Base-by-base conservation (phyloP, 2,113 vertebrate genomes). In the Cyanoliseus patagonus region DNA sequence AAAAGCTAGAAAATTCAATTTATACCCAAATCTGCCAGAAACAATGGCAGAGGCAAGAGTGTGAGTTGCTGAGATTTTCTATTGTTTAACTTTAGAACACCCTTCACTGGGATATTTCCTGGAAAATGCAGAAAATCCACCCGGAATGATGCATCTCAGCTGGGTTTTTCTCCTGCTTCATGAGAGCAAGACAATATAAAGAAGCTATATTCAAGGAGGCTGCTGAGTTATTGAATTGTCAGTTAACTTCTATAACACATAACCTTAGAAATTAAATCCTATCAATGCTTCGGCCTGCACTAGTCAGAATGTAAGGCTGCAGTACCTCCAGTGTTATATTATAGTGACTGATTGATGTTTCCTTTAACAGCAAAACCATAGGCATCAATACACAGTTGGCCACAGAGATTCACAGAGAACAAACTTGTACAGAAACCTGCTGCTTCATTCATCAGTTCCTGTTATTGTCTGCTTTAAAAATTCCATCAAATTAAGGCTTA, bases 251-350 rank as follows among this genome's bases (percentile, higher is more conserved):
- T 80, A 7, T 83, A 91, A 83, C 46, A 66, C 13, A 20, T 53
- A 74, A 87, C 64, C 87, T 86, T 86, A 78, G 73, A 91, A 89
- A 92, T 91, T 74, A 91, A 90, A 95, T 64, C 18, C 24, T 92
- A 77, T 83, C 80, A 62, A 70, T 83, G 72, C 88, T 92, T 88
- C 92, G 72, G 47, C 49, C 76, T 66, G 67, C 39, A 62, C 52
- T 75, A 95, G 47, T 77, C 59, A 59, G 69, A 87, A 46, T 11
- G 22, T 42, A 81, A 83, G 84, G 37, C 59, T 78, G 33, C 91
- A 77, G 49, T 62, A 39, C 47, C 15, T 63, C 44, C 81, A 82
- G 61, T 2, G 2, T 35, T 83, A 23, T 88, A 67, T 62, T 61
- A 35, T 66, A 85, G 91, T 63, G 59, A 77, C 70, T 85, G 88